Conservation (phyloP, 1,140 invertebrate species). For the Diploscapter pachys region DNA sequence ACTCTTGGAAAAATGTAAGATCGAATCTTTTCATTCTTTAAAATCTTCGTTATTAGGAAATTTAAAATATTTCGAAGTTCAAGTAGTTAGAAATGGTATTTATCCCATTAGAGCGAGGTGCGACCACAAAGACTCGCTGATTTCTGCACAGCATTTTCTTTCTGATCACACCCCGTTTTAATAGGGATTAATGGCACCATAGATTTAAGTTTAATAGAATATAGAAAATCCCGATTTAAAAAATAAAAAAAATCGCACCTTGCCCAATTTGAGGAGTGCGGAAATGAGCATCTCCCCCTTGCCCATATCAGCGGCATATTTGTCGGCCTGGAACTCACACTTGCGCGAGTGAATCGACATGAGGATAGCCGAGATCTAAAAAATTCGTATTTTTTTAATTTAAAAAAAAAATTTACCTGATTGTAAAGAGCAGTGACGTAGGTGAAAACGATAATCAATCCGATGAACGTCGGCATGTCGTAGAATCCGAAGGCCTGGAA, state of each 20-base stretch:
- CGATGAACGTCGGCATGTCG: conserved; percentile 81
- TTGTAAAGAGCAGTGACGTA: conserved; percentile 90
- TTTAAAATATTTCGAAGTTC: too few relatives aligned
- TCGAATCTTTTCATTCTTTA: too few relatives aligned
- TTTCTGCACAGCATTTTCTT: too few relatives aligned
- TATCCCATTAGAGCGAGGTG: too few relatives aligned
- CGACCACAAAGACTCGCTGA: too few relatives aligned
- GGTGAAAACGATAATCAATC: conserved; percentile 82
- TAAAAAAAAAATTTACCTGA: conserved; percentile 65
- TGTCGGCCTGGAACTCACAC: conserved; percentile 96
- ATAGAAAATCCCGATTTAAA: too few relatives aligned
- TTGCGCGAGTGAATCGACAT: conserved; percentile 66
- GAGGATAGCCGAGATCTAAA: conserved; percentile 61
- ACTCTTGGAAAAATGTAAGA: too few relatives aligned
- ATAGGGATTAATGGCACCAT: too few relatives aligned
- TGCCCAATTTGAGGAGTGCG: conserved; percentile 84
- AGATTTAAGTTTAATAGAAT: too few relatives aligned
- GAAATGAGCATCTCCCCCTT: conserved; percentile 67
- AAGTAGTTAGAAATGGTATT: too few relatives aligned
- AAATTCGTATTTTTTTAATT: background rate
- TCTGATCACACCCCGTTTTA: too few relatives aligned
- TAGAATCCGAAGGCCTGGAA: conserved; percentile 74
- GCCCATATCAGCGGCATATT: conserved; percentile 78
- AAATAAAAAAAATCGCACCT: conserved; percentile 46
- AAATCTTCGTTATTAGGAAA: too few relatives aligned